Percentiles rank a stretch among this genome's conserved stretches.
phyloP scores from a whole-genome alignment of 1,140 invertebrate species.

The Zaprionus taronus region DNA sequence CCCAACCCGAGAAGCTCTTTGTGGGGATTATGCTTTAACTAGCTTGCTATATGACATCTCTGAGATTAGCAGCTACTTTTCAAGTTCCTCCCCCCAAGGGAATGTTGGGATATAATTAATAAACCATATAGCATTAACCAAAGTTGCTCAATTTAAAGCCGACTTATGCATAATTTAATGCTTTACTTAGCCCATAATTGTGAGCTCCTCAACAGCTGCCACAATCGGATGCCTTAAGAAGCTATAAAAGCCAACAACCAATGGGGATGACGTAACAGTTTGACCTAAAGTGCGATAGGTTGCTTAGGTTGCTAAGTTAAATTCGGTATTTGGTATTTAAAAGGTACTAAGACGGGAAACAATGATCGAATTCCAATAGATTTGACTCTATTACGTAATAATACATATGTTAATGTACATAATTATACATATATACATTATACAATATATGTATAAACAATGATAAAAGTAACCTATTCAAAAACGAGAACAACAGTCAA shows the following conservation, averaged over 20 bases:
- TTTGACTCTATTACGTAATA: too few species aligned
- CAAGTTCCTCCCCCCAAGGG: not conserved
- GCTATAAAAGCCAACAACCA: not conserved
- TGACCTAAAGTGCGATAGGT: not conserved
- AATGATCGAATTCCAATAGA: too few species aligned
- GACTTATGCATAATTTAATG: conserved; percentile 1
- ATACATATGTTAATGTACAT: too few species aligned
- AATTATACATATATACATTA: too few species aligned
- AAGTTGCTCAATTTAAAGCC: not conserved
- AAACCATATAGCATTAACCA: too few species aligned
- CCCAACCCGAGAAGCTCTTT: not conserved
- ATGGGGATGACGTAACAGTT: not conserved
- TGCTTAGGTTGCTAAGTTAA: too few species aligned
- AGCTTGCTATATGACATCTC: not conserved
- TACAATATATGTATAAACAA: too few species aligned
- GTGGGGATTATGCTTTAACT: not conserved
- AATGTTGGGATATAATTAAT: not conserved
- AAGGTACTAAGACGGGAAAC: too few species aligned
- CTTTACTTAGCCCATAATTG: conserved; percentile 3
- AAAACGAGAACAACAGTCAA: too few species aligned
- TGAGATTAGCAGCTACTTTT: not conserved
- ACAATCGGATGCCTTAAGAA: not conserved
- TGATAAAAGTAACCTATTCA: too few species aligned
- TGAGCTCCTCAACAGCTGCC: conserved; percentile 13
- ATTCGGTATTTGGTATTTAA: not conserved